These are phyloP conservation scores for Psettodes erumei DNA, from an alignment of 2,113 vertebrate genomes.

Conservation along the genomic window DNA sequence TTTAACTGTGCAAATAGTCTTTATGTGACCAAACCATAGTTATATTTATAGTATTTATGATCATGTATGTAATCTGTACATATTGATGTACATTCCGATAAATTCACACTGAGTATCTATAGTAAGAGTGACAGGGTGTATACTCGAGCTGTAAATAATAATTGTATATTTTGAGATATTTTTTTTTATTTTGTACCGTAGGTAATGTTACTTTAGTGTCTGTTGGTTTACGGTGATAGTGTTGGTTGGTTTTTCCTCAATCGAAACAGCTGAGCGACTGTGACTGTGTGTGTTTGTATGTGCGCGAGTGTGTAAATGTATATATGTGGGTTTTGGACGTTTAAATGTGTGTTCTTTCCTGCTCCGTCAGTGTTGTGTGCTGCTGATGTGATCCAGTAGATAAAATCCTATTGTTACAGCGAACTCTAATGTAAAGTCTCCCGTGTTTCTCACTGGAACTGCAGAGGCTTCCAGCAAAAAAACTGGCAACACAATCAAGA, in stretches of 20 bases:
- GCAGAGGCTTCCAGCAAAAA: conserved; percentile 53
- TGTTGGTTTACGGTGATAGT: conserved; percentile 68
- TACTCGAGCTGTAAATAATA: conserved; percentile 88
- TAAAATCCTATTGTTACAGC: conserved; percentile 55
- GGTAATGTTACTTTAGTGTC: conserved; percentile 66
- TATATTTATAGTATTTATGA: conserved; percentile 87
- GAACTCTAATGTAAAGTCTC: conserved; percentile 58
- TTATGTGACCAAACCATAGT: conserved; percentile 79
- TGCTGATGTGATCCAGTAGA: conserved; percentile 69
- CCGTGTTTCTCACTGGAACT: conserved; percentile 61
- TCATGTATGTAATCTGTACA: conserved; percentile 92
- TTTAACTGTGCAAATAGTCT: conserved; percentile 77
- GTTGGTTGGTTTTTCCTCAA: conserved; percentile 61
- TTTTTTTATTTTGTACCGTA: conserved; percentile 86
- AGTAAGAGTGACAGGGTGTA: conserved; percentile 85
- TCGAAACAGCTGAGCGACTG: conserved; percentile 46
- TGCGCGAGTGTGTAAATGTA: conserved; percentile 8
- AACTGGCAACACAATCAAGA: conserved; percentile 57
- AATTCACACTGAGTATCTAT: conserved; percentile 84
- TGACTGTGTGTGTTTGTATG: conserved; percentile 23
- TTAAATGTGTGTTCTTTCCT: conserved; percentile 67
- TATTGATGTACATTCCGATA: conserved; percentile 93
- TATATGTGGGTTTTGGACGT: conserved; percentile 70
- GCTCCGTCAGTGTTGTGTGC: conserved; percentile 76
- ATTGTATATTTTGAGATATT: conserved; percentile 87